Evolutionary conservation across 2,797 vertebrate genomes (phyloP).

Genomic region (Spinus pinus): DNA sequence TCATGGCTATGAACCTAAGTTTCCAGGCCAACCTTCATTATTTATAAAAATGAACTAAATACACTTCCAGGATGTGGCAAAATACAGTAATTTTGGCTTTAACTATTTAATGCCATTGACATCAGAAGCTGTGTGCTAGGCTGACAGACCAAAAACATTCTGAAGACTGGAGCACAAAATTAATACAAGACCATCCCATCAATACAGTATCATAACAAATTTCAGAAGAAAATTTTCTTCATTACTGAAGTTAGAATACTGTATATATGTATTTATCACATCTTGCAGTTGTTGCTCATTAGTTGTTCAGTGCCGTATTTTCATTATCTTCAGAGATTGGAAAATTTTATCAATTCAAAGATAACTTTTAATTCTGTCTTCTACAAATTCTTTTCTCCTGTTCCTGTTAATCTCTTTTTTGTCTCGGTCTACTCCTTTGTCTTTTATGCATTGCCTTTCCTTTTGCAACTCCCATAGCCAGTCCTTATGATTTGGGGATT

Average conservation of each 20-base stretch:
- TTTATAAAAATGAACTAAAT: not conserved
- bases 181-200: not conserved
- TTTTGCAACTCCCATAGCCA: not conserved
- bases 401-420: not conserved
- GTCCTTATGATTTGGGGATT: accelerated
- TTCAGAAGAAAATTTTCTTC: not conserved
- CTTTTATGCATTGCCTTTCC: not conserved
- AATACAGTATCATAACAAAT: not conserved
- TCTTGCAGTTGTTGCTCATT: not conserved
- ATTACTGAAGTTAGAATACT: not conserved
- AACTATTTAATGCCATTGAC: not conserved
- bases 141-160: not conserved
- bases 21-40: not conserved
- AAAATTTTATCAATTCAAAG: not conserved
- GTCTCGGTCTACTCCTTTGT: not conserved
- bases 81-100: not conserved
- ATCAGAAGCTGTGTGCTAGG: not conserved
- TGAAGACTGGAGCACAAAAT: not conserved
- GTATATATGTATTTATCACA: not conserved
- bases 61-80: not conserved
- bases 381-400: not conserved
- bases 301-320: not conserved
- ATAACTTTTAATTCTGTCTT: not conserved
- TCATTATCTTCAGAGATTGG: not conserved
- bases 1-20: not conserved